A percentile compares a stretch with the other conserved stretches of the same genome.
Evolutionary conservation across 53 echinoderm and acorn worm genomes (phyloP).

Genomic region (Zoroaster sp.): DNA sequence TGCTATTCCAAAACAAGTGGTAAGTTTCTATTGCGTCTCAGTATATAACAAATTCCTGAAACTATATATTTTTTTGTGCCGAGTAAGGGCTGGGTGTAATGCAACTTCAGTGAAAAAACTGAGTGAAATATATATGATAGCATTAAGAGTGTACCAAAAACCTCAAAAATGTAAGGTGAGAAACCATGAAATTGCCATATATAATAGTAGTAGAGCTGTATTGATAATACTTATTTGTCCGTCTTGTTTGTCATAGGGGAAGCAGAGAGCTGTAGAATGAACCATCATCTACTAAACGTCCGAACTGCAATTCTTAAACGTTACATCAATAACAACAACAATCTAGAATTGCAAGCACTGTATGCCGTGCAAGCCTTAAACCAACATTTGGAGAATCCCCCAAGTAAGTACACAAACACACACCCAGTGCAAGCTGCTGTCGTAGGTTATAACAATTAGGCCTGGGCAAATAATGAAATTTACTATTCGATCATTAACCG

Average conservation of each 20-base stretch:
- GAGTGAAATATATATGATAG: too few species aligned
- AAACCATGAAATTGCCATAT: too few species aligned
- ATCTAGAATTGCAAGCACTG: conserved; percentile 86
- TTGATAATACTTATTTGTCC: too few species aligned
- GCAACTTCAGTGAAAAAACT: background rate
- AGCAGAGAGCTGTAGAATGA: conserved; percentile 67
- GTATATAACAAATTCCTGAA: too few species aligned
- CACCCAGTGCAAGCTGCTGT: background rate
- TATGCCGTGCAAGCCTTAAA: conserved; percentile 94
- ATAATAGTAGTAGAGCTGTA: background rate
- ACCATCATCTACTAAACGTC: conserved; percentile 61
- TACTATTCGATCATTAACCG: too few species aligned
- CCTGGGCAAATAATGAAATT: too few species aligned
- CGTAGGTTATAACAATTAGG: too few species aligned
- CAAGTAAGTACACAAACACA: conserved; percentile 60
- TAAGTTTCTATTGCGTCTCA: too few species aligned
- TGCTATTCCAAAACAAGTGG: too few species aligned
- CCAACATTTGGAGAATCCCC: conserved; percentile 81
- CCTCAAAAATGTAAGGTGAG: too few species aligned
- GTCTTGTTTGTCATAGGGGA: too few species aligned
- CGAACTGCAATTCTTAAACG: conserved; percentile 74
- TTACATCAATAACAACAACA: conserved; percentile 77
- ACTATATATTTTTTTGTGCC: background rate
- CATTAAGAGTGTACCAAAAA: too few species aligned
- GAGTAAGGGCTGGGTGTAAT: background rate